Evolutionary conservation across 2,888 invertebrate species (phyloP).

Genomic region (Mystacides longicornis): DNA sequence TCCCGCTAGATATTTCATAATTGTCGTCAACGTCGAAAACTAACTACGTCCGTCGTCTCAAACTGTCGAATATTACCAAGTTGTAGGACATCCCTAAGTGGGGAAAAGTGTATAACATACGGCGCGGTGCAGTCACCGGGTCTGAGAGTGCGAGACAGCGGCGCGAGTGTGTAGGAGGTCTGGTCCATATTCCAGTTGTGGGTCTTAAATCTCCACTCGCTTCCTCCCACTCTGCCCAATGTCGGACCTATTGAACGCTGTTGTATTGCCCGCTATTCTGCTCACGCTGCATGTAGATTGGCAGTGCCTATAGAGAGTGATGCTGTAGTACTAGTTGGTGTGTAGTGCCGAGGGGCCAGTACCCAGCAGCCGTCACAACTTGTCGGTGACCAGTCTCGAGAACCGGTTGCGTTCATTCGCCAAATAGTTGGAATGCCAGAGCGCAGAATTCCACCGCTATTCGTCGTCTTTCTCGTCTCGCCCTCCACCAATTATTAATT

Average conservation of each 20-base stretch:
- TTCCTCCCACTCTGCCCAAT: not conserved
- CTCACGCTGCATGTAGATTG: not conserved
- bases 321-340: not conserved
- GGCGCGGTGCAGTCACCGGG: not conserved
- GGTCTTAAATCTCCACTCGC: not conserved
- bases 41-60: too few species aligned
- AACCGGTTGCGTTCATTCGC: conserved; percentile 17
- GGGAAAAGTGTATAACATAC: too few species aligned
- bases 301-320: not conserved
- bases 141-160: not conserved
- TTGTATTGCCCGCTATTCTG: conserved; percentile 2
- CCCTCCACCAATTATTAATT: not conserved
- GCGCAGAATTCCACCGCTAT: not conserved
- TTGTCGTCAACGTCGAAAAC: too few species aligned
- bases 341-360: not conserved
- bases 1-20: too few species aligned
- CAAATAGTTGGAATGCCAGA: conserved; percentile 14
- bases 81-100: too few species aligned
- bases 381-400: not conserved
- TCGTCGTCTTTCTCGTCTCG: not conserved
- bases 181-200: not conserved
- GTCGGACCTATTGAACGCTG: not conserved
- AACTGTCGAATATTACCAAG: too few species aligned
- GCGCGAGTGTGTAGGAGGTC: not conserved
- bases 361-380: not conserved